These are phyloP conservation scores for Sinohyriopsis cumingii DNA, from an alignment of 2,888 invertebrate species.

Conservation along the genomic window DNA sequence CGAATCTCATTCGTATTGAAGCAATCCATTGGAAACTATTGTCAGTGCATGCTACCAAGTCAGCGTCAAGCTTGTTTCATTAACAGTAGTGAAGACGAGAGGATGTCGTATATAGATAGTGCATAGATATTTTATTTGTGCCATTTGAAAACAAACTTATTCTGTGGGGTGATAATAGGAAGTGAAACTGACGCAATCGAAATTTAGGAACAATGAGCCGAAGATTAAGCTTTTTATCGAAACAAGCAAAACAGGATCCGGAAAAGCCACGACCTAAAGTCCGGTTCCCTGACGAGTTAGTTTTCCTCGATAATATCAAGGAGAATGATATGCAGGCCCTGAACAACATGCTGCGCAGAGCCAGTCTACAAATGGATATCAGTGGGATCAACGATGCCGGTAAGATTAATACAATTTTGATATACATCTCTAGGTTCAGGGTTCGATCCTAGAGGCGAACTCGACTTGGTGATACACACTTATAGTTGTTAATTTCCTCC, in stretches of 20 bases:
- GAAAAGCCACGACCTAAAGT: conserved; percentile 58
- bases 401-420: conserved; percentile 26
- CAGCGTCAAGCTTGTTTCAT: too few species aligned
- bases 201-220: conserved; percentile 59
- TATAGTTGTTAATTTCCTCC: too few species aligned
- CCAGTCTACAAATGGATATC: conserved; percentile 68
- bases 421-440: neutral
- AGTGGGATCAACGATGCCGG: conserved; percentile 66
- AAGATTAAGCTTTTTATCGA: conserved; percentile 56
- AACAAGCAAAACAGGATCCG: conserved; percentile 63
- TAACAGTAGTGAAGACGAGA: too few species aligned
- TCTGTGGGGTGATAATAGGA: too few species aligned
- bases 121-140: too few species aligned
- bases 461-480: neutral
- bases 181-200: too few species aligned
- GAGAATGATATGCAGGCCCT: conserved; percentile 67
- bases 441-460: neutral
- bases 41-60: too few species aligned
- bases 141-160: too few species aligned
- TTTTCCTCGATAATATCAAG: conserved; percentile 69
- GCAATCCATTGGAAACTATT: too few species aligned
- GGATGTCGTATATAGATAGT: too few species aligned
- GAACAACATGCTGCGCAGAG: conserved; percentile 65
- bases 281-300: conserved; percentile 68
- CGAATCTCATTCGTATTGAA: too few species aligned